phyloP scores from a whole-genome alignment of 1,140 invertebrate species.

The Drosophila orena region DNA sequence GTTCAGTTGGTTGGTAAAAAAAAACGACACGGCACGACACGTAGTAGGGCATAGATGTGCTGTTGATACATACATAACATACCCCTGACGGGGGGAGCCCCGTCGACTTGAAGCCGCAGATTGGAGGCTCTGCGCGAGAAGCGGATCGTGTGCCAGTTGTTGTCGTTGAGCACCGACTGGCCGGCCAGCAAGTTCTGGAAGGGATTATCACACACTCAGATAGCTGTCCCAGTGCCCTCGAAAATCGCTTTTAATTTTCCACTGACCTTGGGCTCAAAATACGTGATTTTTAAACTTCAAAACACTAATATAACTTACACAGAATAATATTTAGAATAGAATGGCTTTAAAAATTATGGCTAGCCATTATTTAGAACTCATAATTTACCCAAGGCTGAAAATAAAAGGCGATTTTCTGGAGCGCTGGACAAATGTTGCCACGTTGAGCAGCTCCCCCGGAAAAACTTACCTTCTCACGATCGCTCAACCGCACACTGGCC shows the following conservation, averaged over 20 bases:
- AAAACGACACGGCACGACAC: slow-evolving; percentile 85
- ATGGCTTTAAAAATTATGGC: too few species aligned
- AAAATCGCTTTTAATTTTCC: slow-evolving; percentile 4
- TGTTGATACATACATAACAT: slow-evolving; percentile 89
- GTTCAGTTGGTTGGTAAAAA: slow-evolving; percentile 56
- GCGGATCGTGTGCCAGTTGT: slow-evolving; percentile 96
- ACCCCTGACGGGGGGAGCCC: slow-evolving; percentile 93
- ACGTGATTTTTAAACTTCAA: not conserved
- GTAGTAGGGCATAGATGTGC: slow-evolving; percentile 86
- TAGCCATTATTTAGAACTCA: too few species aligned
- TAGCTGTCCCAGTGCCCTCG: not conserved
- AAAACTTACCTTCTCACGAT: slow-evolving; percentile 91
- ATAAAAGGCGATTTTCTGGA: slow-evolving; percentile 10
- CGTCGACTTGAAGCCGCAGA: slow-evolving; percentile 94
- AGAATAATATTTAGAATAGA: too few species aligned
- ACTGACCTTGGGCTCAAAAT: not conserved
- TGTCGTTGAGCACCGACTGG: slow-evolving; percentile 93
- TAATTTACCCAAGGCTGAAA: not conserved
- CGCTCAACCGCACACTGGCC: slow-evolving; percentile 92
- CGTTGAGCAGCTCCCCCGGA: not conserved
- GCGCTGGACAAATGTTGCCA: not conserved
- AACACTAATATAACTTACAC: too few species aligned
- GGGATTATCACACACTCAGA: slow-evolving; percentile 11
- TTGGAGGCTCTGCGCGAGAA: slow-evolving; percentile 93
- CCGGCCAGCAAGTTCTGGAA: slow-evolving; percentile 92